These are phyloP conservation scores for Nannospalax galili DNA, from an alignment of 2,113 vertebrate species.

Conservation along the genomic window DNA sequence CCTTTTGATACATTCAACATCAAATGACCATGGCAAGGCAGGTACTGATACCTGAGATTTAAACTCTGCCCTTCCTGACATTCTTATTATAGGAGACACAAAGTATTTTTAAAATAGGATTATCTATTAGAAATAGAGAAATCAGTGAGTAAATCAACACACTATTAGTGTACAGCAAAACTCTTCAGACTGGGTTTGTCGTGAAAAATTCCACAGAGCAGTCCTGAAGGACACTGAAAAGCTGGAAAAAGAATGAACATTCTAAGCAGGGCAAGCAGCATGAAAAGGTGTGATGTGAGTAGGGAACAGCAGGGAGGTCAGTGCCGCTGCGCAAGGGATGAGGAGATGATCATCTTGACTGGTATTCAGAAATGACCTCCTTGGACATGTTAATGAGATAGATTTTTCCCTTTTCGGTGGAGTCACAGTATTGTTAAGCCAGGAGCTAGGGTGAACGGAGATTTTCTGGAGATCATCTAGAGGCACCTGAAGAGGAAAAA, in stretches of 20 bases:
- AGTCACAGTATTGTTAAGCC: not conserved
- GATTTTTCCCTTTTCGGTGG: not conserved
- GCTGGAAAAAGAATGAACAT: too few species aligned
- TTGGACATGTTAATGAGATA: not conserved
- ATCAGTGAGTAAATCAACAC: not conserved
- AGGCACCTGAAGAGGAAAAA: not conserved
- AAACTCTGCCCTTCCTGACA: slow-evolving; percentile 11
- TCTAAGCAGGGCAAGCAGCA: too few species aligned
- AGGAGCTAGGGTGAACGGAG: not conserved
- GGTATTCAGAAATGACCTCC: too few species aligned
- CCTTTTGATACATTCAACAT: not conserved
- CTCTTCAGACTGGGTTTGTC: too few species aligned
- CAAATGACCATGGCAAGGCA: not conserved
- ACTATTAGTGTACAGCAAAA: not conserved
- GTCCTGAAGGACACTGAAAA: too few species aligned
- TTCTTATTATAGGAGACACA: not conserved
- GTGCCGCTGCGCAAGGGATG: too few species aligned
- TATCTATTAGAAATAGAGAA: not conserved
- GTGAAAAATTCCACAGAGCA: too few species aligned
- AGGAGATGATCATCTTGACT: too few species aligned
- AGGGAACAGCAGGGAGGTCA: not conserved
- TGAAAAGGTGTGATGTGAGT: too few species aligned
- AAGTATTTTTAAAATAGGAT: not conserved
- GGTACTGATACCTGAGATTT: not conserved
- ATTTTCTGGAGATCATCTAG: not conserved